phyloP scores from a whole-genome alignment of 2,888 invertebrate species.

The Drosophila putrida region DNA sequence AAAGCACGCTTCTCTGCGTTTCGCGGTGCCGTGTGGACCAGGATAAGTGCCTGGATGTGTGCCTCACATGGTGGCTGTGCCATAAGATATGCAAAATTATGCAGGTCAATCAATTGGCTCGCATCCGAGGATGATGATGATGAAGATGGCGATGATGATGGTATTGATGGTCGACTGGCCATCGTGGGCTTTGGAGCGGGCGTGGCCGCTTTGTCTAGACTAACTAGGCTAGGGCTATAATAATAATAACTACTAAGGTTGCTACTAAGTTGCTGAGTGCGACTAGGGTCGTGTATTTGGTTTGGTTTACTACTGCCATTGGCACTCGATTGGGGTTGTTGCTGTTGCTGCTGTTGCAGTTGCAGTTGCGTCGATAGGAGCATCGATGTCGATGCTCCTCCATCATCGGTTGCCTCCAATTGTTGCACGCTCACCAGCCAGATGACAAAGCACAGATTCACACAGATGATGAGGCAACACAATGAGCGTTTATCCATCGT shows the following conservation, averaged over 20 bases:
- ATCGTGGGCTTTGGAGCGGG: constrained; percentile 38
- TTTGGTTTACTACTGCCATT: constrained; percentile 67
- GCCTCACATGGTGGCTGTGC: constrained; percentile 87
- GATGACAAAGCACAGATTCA: constrained; percentile 84
- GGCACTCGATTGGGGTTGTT: constrained; percentile 55
- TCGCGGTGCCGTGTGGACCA: constrained; percentile 89
- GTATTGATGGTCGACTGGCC: constrained; percentile 6
- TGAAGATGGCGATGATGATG: neutral
- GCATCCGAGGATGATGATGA: constrained; percentile 34
- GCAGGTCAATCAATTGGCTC: constrained; percentile 87
- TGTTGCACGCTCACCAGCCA: constrained; percentile 85
- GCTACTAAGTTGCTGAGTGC: constrained; percentile 58
- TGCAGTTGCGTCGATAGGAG: constrained; percentile 14
- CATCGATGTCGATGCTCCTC: constrained; percentile 28
- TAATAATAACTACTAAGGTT: constrained; percentile 56
- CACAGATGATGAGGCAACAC: constrained; percentile 83
- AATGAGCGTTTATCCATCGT: constrained; percentile 85
- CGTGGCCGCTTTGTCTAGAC: constrained; percentile 46
- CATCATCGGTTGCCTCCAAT: constrained; percentile 60
- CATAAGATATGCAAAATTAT: constrained; percentile 88
- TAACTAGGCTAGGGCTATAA: constrained; percentile 60
- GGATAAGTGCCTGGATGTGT: constrained; percentile 87
- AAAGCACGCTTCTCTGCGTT: constrained; percentile 88
- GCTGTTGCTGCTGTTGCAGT: constrained; percentile 32
- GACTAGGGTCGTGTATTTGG: constrained; percentile 76